Evolutionary conservation across 2,888 invertebrate genomes (phyloP), one percentile per base, ranked within the genome.

Genomic region (Drosophila dives): DNA sequence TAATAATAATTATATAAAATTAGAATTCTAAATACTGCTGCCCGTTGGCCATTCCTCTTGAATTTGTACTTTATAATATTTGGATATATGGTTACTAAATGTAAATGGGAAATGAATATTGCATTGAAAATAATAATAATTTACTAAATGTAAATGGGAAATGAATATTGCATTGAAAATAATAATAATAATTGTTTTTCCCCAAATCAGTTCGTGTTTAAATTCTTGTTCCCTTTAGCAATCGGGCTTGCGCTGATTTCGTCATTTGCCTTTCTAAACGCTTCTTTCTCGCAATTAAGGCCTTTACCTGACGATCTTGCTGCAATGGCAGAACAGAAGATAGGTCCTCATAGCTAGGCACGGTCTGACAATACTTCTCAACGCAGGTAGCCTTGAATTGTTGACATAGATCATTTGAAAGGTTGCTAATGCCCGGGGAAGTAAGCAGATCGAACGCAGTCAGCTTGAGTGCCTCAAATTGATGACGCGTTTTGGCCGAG

Each of bases 391-490:
- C 32, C n/a, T 60, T 56, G n/a, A 90, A 85, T 20, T 83, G 81
- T 0, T 55, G 33, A 20, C 1, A 11, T 4, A 85, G 32, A 0
- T 61, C n/a, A 1, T 6, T 3, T 0, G 82, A 75, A 0, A 77
- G 15, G 1, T 54, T 53, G 0, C 42, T n/a, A 1, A 72, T 70
- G 49, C 75, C 72, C 0, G 92, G 83, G n/a, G 75, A 80, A 6
- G 90, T 92, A 10, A 92, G 64, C 49, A 90, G 64, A 73, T 92
- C 92, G 29, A 86, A 92, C 0, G 93, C 92, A 0, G 89, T 90
- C 4, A 38, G 61, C n/a, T 91, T 84, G 0, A 72, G 77, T 0
- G 75, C 61, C 17, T 86, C 66, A 20, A 79, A 89, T 11, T 90
- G 80, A 17, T 56, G 70, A 2, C 82, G 80, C 12, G 75, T 86